Percentiles rank a stretch among this genome's conserved stretches.
Evolutionary conservation across 1,140 invertebrate species (phyloP).

Genomic region (Dreissena polymorpha): DNA sequence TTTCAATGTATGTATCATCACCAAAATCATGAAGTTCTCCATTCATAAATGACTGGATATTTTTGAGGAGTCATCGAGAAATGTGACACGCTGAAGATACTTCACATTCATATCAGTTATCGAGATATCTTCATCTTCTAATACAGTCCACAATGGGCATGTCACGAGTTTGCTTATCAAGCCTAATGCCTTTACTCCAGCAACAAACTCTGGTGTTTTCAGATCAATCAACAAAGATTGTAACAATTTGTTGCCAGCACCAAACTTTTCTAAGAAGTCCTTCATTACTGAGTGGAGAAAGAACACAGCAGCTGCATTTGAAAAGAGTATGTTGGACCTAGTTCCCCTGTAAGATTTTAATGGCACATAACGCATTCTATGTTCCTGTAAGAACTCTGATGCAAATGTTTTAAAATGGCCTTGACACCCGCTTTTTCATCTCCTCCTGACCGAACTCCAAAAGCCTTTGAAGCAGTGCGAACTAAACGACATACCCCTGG

Average conservation of each 20-base stretch:
- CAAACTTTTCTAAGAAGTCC: slow-evolving; percentile 18
- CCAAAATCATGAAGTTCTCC: slow-evolving; percentile 27
- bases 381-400: slow-evolving; percentile 12
- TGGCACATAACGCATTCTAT: slow-evolving; percentile 15
- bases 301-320: slow-evolving; percentile 27
- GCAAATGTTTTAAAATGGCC: no score
- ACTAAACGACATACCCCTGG: slow-evolving; percentile 11
- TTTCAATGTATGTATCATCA: neutral
- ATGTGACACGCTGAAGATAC: no score
- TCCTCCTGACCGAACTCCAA: slow-evolving; percentile 16
- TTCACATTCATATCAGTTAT: no score
- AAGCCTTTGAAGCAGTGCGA: slow-evolving; percentile 36
- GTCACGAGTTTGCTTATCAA: slow-evolving; percentile 21
- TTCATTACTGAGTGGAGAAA: slow-evolving; percentile 33
- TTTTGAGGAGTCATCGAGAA: slow-evolving; percentile 19
- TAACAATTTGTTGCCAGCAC: slow-evolving; percentile 12
- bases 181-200: slow-evolving; percentile 23
- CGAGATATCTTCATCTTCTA: no score
- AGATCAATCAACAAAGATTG: slow-evolving; percentile 30
- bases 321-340: slow-evolving; percentile 36
- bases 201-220: slow-evolving; percentile 24
- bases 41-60: slow-evolving; percentile 34
- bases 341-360: slow-evolving; percentile 32
- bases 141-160: no score
- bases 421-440: slow-evolving; percentile 40